These are phyloP conservation scores for Salmo trutta DNA, from an alignment of 2,797 vertebrate species.

Conservation along the genomic window DNA sequence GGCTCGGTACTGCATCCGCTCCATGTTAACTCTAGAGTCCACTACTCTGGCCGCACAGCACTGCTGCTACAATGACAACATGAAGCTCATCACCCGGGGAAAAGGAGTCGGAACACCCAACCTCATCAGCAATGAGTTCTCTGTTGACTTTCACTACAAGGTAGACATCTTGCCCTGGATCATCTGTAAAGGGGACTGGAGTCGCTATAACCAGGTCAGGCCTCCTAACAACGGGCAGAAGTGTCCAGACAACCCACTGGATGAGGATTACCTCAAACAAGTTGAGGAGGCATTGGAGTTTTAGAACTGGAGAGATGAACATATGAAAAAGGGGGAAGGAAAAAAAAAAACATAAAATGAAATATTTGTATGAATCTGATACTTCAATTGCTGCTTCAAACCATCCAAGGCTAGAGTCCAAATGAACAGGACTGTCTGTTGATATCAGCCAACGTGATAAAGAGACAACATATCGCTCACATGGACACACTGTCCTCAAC, in stretches of 20 bases:
- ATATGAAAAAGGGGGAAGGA: constrained; percentile 37
- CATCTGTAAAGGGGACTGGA: constrained; percentile 96
- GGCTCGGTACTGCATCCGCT: constrained; percentile 89
- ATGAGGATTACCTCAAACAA: constrained; percentile 88
- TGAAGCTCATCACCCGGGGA: constrained; percentile 88
- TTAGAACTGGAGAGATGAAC: constrained; percentile 35
- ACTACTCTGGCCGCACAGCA: constrained; percentile 91
- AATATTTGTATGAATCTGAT: constrained; percentile 42
- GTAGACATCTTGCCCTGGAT: constrained; percentile 94
- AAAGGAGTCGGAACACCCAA: constrained; percentile 89
- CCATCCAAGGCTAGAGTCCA: background rate
- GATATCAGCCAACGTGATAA: constrained; percentile 35
- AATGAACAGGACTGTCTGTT: constrained; percentile 43
- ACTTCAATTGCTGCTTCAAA: constrained; percentile 38
- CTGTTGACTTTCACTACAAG: constrained; percentile 92
- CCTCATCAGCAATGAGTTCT: constrained; percentile 94
- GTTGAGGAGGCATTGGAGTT: constrained; percentile 91
- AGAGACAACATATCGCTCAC: constrained; percentile 20
- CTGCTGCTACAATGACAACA: constrained; percentile 89
- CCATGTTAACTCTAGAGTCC: constrained; percentile 87
- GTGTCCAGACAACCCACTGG: constrained; percentile 83
- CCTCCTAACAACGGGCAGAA: constrained; percentile 89
- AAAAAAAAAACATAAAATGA: constrained; percentile 50
- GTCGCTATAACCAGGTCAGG: constrained; percentile 86
- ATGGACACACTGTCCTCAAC: constrained; percentile 69